phyloP scores from a whole-genome alignment of 2,888 invertebrate genomes.

The Drepana falcataria region DNA sequence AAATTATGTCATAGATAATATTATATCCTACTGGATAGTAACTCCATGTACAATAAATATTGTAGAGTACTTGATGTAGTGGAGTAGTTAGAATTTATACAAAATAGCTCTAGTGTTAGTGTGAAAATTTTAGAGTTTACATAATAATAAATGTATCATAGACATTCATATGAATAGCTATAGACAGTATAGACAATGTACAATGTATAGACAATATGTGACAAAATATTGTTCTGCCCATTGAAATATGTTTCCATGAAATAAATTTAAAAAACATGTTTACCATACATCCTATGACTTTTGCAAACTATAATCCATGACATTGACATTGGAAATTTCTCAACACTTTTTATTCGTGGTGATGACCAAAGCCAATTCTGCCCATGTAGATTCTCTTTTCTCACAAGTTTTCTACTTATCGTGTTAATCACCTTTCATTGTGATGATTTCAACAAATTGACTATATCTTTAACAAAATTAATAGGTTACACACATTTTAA shows the following conservation, averaged over 20 bases:
- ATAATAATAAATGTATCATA: conserved; percentile 60
- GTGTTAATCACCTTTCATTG: no score
- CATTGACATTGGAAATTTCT: no score
- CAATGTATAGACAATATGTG: conserved; percentile 50
- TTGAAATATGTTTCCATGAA: conserved; percentile 17
- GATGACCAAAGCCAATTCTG: no score
- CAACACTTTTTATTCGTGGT: no score
- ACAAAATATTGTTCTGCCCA: conserved; percentile 32
- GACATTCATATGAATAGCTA: conserved; percentile 52
- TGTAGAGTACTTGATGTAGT: conserved; percentile 69
- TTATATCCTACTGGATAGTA: conserved; percentile 72
- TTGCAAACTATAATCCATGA: background rate
- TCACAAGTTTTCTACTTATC: no score
- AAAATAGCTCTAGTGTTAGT: conserved; percentile 63
- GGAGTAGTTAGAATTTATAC: conserved; percentile 75
- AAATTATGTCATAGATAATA: conserved; percentile 72
- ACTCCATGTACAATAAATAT: conserved; percentile 74
- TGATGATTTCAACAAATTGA: no score
- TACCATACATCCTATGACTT: background rate
- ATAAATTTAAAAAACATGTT: background rate
- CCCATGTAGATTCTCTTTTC: no score
- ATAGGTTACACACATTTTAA: no score
- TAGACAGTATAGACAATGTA: conserved; percentile 53
- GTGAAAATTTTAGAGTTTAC: conserved; percentile 59
- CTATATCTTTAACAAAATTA: no score